Conservation (phyloP, 2,888 invertebrate genomes). For the Heliconius sara region DNA sequence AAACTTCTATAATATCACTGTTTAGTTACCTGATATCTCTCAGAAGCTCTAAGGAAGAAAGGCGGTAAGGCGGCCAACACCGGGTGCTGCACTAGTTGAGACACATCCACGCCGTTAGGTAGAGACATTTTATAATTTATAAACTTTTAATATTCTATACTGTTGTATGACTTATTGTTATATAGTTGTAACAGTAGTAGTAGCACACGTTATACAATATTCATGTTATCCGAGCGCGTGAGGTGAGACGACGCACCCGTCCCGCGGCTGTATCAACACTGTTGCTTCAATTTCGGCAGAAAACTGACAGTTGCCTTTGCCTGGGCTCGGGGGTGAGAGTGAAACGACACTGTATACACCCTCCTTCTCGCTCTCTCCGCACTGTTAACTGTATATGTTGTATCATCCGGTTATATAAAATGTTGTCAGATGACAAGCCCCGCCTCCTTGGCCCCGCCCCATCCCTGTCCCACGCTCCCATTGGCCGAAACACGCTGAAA, state of each 20-base stretch:
- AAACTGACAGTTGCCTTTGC: constrained; percentile 66
- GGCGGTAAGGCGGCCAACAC: constrained; percentile 92
- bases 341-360: constrained; percentile 73
- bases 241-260: constrained; percentile 63
- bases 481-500: constrained; percentile 75
- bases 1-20: background rate
- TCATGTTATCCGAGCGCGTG: constrained; percentile 52
- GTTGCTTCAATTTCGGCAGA: constrained; percentile 76
- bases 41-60: constrained; percentile 94
- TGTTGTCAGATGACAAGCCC: constrained; percentile 75
- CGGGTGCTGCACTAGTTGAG: constrained; percentile 93
- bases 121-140: constrained; percentile 87
- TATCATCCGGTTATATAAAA: constrained; percentile 84
- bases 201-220: constrained; percentile 40
- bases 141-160: constrained; percentile 39
- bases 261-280: constrained; percentile 71
- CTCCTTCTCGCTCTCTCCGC: constrained; percentile 69
- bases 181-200: constrained; percentile 31
- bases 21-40: constrained; percentile 90
- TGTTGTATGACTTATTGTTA: constrained; percentile 18
- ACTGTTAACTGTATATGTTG: constrained; percentile 83
- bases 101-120: constrained; percentile 93
- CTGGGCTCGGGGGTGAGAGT: constrained; percentile 59
- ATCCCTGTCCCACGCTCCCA: constrained; percentile 51
- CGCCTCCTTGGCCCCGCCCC: constrained; percentile 63